Percentiles rank a stretch among this genome's conserved stretches.
phyloP scores from a whole-genome alignment of 2,797 vertebrate species.

The Acomys russatus region DNA sequence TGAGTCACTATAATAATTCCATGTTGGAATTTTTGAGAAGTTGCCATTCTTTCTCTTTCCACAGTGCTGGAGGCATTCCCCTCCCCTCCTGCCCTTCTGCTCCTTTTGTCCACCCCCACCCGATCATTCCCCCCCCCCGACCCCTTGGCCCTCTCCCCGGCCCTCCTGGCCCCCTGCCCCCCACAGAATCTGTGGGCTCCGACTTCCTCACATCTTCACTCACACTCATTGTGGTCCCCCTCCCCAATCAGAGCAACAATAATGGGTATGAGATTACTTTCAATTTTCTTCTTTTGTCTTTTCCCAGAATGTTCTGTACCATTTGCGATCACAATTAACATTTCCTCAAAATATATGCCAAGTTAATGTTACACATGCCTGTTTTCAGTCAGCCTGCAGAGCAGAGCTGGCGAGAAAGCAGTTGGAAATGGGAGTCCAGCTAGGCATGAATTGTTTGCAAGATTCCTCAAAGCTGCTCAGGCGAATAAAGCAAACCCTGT shows the following conservation, averaged over 20 bases:
- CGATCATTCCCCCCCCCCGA: no score
- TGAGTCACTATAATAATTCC: not conserved
- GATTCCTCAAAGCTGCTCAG: not conserved
- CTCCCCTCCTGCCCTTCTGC: no score
- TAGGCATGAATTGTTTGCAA: not conserved
- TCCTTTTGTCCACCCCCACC: no score
- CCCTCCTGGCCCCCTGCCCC: not conserved
- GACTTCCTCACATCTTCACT: not conserved
- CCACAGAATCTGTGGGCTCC: not conserved
- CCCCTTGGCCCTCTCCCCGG: no score
- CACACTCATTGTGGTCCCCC: not conserved
- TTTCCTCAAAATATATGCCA: slow-evolving; percentile 46
- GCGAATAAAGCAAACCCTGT: not conserved
- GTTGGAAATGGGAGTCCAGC: not conserved
- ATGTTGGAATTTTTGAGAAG: not conserved
- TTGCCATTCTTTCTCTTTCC: not conserved
- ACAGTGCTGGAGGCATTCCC: not conserved
- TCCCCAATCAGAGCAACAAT: not conserved
- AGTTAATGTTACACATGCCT: not conserved
- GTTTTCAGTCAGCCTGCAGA: not conserved
- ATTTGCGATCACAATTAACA: slow-evolving; percentile 14
- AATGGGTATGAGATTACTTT: not conserved
- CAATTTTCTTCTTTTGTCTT: slow-evolving; percentile 59
- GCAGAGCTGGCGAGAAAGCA: not conserved
- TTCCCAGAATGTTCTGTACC: not conserved